phyloP scores from a whole-genome alignment of 2,888 invertebrate species.

The Kryphioiulus occultus region DNA sequence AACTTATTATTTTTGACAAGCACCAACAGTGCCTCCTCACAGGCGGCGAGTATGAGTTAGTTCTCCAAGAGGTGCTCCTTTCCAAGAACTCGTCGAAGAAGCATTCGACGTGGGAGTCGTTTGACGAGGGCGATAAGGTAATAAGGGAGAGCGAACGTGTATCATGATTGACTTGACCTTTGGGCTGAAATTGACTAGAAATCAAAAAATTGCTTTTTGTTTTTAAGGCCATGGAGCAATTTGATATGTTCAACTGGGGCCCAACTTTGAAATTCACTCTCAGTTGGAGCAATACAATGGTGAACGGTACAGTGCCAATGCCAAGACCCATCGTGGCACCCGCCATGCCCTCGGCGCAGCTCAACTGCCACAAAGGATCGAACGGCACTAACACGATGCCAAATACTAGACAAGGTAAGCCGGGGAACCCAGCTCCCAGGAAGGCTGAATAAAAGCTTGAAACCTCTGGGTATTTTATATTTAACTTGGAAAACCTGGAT shows the following conservation, averaged over 20 bases:
- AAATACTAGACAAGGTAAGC: neutral
- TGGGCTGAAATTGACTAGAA: too few species aligned
- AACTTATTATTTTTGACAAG: constrained; percentile 88
- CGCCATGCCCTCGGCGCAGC: neutral
- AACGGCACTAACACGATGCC: neutral
- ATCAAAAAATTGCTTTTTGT: neutral
- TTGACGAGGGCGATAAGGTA: constrained; percentile 67
- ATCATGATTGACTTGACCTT: too few species aligned
- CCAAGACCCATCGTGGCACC: constrained; percentile 42
- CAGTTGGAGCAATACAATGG: constrained; percentile 72
- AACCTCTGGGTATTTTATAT: too few species aligned
- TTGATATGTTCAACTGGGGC: constrained; percentile 79
- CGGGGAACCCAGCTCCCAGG: neutral
- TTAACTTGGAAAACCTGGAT: too few species aligned
- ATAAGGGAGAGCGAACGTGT: neutral
- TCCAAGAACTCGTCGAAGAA: constrained; percentile 71
- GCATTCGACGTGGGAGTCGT: constrained; percentile 75
- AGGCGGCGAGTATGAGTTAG: constrained; percentile 90
- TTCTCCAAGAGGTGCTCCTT: constrained; percentile 74
- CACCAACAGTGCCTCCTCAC: constrained; percentile 84
- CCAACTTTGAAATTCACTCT: constrained; percentile 85
- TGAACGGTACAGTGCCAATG: constrained; percentile 51
- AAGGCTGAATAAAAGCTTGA: too few species aligned
- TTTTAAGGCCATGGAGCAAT: constrained; percentile 58
- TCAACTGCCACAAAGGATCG: neutral